phyloP scores from a whole-genome alignment of 1,140 invertebrate species.

The Drosophila sulfurigaster region DNA sequence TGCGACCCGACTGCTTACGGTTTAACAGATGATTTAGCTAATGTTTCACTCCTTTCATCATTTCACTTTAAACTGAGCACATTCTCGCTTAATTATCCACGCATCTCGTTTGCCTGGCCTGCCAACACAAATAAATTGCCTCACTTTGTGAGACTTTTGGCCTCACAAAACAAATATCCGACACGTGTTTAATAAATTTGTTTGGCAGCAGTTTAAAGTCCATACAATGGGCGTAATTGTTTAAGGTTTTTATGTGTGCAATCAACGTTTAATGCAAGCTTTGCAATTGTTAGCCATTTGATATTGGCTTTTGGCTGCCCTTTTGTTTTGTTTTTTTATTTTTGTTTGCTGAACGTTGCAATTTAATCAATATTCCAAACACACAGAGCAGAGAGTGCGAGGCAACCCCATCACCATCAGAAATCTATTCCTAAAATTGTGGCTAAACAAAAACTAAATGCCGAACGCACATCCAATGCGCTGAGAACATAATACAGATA shows the following conservation, averaged over 20 bases:
- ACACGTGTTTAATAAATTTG: slow-evolving; percentile 72
- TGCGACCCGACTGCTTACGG: slow-evolving; percentile 24
- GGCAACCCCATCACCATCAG: slow-evolving; percentile 7
- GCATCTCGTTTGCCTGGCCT: slow-evolving; percentile 15
- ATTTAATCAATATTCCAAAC: slow-evolving; percentile 80
- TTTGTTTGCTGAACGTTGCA: slow-evolving; percentile 37
- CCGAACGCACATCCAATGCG: slow-evolving; percentile 24
- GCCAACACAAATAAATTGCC: slow-evolving; percentile 60
- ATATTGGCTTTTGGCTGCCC: slow-evolving; percentile 25
- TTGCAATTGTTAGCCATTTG: slow-evolving; percentile 60
- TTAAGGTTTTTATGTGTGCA: slow-evolving; percentile 64
- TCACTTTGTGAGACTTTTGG: neutral
- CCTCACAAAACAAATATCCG: slow-evolving; percentile 45
- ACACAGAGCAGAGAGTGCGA: slow-evolving; percentile 53
- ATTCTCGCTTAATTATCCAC: slow-evolving; percentile 68
- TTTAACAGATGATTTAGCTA: slow-evolving; percentile 70
- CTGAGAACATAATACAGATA: slow-evolving; percentile 24
- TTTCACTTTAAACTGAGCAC: slow-evolving; percentile 43
- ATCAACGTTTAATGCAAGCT: slow-evolving; percentile 69
- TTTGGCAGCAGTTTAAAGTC: slow-evolving; percentile 28
- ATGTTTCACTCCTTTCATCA: slow-evolving; percentile 59
- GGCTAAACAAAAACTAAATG: slow-evolving; percentile 78
- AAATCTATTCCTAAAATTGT: slow-evolving; percentile 57
- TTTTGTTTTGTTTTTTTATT: slow-evolving; percentile 23
- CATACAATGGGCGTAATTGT: slow-evolving; percentile 49